Conservation (phyloP, 2,888 invertebrate genomes). For the Tridacna crocea region DNA sequence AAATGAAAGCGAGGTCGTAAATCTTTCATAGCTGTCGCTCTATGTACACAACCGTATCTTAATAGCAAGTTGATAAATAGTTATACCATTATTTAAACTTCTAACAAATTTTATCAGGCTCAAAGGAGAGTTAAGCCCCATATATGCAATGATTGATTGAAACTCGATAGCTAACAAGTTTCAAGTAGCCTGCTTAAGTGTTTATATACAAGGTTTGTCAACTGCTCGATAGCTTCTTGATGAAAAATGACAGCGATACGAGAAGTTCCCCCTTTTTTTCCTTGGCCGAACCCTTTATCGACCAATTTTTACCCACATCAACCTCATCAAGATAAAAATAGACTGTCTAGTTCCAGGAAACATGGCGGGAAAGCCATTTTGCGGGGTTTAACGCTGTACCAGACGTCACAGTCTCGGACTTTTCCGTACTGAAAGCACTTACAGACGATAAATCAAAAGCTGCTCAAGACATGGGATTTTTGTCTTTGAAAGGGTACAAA, state of each 20-base stretch:
- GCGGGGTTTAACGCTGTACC: no score
- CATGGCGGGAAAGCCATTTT: no score
- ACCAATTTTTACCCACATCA: background rate
- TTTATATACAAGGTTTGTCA: conserved; percentile 59
- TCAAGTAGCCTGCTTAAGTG: conserved; percentile 62
- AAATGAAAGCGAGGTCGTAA: conserved; percentile 27
- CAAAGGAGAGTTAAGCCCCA: conserved; percentile 58
- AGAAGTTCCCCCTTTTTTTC: background rate
- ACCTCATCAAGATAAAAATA: background rate
- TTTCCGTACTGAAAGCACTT: background rate
- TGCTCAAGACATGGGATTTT: background rate
- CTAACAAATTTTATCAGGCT: conserved; percentile 63
- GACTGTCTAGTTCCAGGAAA: background rate
- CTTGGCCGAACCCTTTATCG: background rate
- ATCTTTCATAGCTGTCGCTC: conserved; percentile 20
- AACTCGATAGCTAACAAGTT: conserved; percentile 59
- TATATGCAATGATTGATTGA: conserved; percentile 64
- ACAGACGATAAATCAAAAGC: background rate
- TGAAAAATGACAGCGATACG: conserved; percentile 58
- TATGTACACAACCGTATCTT: conserved; percentile 27
- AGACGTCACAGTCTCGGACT: no score
- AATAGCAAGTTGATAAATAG: conserved; percentile 61
- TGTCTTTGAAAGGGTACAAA: background rate
- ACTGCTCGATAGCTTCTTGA: conserved; percentile 31
- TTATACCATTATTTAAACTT: conserved; percentile 64